These are phyloP conservation scores for Bruchidius siliquastri DNA, from an alignment of 2,888 invertebrate species.

Conservation along the genomic window DNA sequence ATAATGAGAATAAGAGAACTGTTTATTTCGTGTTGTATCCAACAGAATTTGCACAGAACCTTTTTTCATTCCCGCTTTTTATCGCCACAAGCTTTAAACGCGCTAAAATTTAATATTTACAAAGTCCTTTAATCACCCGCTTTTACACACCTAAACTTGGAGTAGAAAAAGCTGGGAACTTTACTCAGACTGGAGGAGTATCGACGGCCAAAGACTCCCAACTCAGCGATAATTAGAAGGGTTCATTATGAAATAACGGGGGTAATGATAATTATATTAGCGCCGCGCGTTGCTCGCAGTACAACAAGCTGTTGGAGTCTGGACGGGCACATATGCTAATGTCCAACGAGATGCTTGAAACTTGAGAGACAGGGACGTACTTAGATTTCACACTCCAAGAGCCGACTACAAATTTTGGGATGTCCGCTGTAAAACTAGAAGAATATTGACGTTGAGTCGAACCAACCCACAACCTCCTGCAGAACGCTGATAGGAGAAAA, in stretches of 20 bases:
- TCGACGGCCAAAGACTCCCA: not conserved
- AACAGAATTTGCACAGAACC: not conserved
- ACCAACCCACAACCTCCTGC: too few relatives aligned
- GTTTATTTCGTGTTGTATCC: not conserved
- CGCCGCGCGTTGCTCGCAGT: not conserved
- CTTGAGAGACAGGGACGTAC: not conserved
- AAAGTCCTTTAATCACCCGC: not conserved
- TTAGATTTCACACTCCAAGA: not conserved
- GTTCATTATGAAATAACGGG: constrained; percentile 27
- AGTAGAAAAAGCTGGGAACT: not conserved
- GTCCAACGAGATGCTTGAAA: not conserved
- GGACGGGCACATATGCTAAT: not conserved
- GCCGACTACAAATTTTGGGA: too few relatives aligned
- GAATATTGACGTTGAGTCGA: too few relatives aligned
- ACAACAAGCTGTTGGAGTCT: not conserved
- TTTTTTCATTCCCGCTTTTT: not conserved
- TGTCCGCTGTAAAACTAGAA: too few relatives aligned
- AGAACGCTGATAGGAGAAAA: too few relatives aligned
- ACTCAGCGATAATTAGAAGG: constrained; percentile 23
- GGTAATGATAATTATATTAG: constrained; percentile 27
- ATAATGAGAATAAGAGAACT: too few relatives aligned
- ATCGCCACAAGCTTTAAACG: not conserved
- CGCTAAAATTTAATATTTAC: not conserved
- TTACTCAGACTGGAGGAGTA: not conserved
- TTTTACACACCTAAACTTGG: not conserved